Percentiles rank a stretch among this genome's conserved stretches.
These are phyloP conservation scores for Carollia perspicillata DNA, from an alignment of 2,113 vertebrate genomes.

Conservation along the genomic window DNA sequence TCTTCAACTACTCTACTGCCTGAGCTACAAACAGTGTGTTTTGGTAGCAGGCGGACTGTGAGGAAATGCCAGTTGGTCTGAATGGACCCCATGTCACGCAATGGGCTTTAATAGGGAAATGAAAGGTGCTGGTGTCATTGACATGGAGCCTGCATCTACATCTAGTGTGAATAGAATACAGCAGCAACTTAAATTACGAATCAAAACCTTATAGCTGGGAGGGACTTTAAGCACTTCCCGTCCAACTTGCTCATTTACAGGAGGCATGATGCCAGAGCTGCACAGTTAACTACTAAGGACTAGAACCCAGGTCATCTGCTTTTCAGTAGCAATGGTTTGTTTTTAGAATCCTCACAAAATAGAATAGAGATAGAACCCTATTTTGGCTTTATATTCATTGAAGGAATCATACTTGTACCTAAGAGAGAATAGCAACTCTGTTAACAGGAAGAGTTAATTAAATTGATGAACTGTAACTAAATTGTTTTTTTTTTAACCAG, in stretches of 20 bases:
- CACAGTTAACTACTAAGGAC: background rate
- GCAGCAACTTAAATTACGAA: background rate
- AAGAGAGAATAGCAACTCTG: background rate
- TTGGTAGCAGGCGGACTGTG: constrained; percentile 5
- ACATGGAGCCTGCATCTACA: background rate
- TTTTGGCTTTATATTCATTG: background rate
- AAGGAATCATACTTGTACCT: background rate
- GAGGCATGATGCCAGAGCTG: background rate
- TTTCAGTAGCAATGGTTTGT: background rate
- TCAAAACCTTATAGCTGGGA: constrained; percentile 34
- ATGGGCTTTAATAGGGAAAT: background rate
- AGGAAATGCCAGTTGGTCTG: constrained; percentile 11
- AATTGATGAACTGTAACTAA: background rate
- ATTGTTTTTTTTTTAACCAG: background rate
- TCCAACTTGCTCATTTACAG: background rate
- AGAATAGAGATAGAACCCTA: background rate
- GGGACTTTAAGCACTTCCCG: background rate
- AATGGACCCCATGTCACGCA: background rate
- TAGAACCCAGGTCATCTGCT: background rate
- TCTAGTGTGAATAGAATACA: background rate
- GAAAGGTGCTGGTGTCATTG: background rate
- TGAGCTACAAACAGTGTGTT: constrained; percentile 37
- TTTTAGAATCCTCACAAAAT: background rate
- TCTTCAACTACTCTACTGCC: constrained; percentile 22
- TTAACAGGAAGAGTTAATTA: background rate